These are phyloP conservation scores for Polypterus senegalus DNA, from an alignment of 2,113 vertebrate genomes.

Conservation along the genomic window DNA sequence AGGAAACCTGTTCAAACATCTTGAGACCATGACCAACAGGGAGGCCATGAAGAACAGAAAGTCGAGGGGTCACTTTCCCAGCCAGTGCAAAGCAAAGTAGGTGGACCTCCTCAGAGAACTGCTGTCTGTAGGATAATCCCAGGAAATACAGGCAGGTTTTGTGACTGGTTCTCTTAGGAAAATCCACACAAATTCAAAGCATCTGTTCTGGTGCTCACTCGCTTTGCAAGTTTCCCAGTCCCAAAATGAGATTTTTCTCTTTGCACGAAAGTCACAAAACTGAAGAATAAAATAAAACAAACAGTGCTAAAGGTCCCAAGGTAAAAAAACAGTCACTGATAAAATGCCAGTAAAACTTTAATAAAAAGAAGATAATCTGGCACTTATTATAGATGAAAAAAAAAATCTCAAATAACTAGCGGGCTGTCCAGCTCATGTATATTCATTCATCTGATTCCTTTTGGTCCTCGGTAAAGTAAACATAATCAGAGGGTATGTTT, in stretches of 20 bases:
- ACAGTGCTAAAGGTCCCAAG: conserved; percentile 39
- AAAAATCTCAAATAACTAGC: too few relatives aligned
- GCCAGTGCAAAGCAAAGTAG: conserved; percentile 40
- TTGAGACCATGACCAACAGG: conserved; percentile 24
- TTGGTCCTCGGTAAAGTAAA: too few relatives aligned
- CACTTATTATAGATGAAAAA: conserved; percentile 28
- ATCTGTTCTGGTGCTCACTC: conserved; percentile 39
- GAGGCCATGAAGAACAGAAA: conserved; percentile 25
- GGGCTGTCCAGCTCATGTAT: conserved; percentile 49
- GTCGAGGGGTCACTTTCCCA: conserved; percentile 60
- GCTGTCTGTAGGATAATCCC: conserved; percentile 49
- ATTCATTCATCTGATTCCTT: too few relatives aligned
- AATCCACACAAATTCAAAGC: conserved; percentile 55
- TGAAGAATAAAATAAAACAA: conserved; percentile 50
- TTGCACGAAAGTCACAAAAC: conserved; percentile 39
- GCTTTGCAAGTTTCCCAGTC: conserved; percentile 35
- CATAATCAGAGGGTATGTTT: too few relatives aligned
- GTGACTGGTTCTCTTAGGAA: conserved; percentile 27
- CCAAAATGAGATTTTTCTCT: conserved; percentile 45
- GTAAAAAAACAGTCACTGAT: conserved; percentile 36
- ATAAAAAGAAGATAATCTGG: conserved; percentile 33
- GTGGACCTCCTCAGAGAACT: conserved; percentile 48
- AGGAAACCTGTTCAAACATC: too few relatives aligned
- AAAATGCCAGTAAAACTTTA: conserved; percentile 16
- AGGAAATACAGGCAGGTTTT: conserved; percentile 54